Percentiles rank a stretch among this genome's conserved stretches.
Evolutionary conservation across 2,113 vertebrate genomes (phyloP).

Genomic region (Sula dactylatra): DNA sequence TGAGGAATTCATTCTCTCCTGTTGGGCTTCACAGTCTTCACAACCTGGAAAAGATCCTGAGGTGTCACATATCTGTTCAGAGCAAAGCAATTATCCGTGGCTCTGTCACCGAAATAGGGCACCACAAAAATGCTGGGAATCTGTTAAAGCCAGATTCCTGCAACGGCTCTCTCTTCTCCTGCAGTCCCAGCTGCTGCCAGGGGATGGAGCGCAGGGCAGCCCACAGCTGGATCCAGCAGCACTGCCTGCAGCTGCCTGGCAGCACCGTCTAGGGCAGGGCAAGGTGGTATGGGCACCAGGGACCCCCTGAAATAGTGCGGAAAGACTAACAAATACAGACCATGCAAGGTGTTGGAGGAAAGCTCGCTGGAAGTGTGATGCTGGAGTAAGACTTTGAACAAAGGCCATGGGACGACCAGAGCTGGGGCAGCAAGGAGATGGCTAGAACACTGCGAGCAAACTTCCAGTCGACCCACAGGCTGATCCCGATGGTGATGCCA

Average conservation of each 20-base stretch:
- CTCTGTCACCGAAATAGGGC: constrained; percentile 7
- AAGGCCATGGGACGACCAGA: neutral
- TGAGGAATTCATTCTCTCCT: neutral
- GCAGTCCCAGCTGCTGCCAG: constrained; percentile 39
- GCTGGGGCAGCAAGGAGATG: neutral
- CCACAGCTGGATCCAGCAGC: neutral
- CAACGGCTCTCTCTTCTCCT: neutral
- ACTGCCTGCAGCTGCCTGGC: neutral
- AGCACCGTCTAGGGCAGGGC: neutral
- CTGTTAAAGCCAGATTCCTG: neutral
- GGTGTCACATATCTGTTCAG: constrained; percentile 8
- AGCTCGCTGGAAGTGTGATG: neutral
- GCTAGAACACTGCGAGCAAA: neutral
- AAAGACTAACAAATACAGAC: neutral
- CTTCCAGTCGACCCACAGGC: fast-evolving
- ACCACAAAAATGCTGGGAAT: constrained; percentile 35
- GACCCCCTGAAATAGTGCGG: fast-evolving
- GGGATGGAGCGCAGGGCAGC: constrained; percentile 5
- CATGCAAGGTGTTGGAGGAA: neutral
- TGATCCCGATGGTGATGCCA: neutral
- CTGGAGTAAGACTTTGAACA: neutral
- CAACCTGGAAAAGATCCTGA: constrained; percentile 8
- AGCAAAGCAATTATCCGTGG: neutral
- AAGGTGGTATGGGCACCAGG: neutral
- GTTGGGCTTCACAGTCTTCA: neutral